These are phyloP conservation scores for Rhabditoides inermis DNA, from an alignment of 2,888 invertebrate genomes.

Conservation along the genomic window DNA sequence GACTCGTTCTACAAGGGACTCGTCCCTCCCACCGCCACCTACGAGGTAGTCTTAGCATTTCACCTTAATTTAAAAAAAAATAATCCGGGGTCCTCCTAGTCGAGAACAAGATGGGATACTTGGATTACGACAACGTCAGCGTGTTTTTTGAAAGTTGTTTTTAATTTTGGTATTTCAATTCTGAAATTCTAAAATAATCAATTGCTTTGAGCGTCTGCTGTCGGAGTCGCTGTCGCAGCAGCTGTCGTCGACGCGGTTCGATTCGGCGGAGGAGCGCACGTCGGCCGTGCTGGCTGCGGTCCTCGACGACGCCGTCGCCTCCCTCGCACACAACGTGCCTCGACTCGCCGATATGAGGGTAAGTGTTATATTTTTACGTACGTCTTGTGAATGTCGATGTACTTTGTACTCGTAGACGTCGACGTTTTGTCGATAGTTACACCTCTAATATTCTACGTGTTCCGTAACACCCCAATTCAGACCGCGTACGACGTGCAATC, in stretches of 20 bases:
- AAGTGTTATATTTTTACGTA: background rate
- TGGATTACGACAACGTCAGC: no score
- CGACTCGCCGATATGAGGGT: slow-evolving; percentile 23
- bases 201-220: slow-evolving; percentile 1
- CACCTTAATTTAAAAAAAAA: slow-evolving; percentile 1
- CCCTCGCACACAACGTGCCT: slow-evolving; percentile 22
- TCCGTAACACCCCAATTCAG: slow-evolving; percentile 2
- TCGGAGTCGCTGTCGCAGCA: slow-evolving; percentile 4
- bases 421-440: background rate
- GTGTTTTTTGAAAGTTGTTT: background rate
- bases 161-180: background rate
- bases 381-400: background rate
- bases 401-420: background rate
- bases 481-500: slow-evolving; percentile 28
- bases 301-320: slow-evolving; percentile 26
- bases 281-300: slow-evolving; percentile 12
- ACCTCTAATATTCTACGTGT: background rate
- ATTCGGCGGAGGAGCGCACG: slow-evolving; percentile 5
- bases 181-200: background rate
- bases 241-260: slow-evolving; percentile 4
- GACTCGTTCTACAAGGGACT: slow-evolving; percentile 30
- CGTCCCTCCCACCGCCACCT: slow-evolving; percentile 22
- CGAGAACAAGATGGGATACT: no score
- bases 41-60: slow-evolving; percentile 10
- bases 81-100: slow-evolving; percentile 3